Base-by-base conservation (phyloP, 2,797 vertebrate genomes). In the Lateolabrax maculatus region DNA sequence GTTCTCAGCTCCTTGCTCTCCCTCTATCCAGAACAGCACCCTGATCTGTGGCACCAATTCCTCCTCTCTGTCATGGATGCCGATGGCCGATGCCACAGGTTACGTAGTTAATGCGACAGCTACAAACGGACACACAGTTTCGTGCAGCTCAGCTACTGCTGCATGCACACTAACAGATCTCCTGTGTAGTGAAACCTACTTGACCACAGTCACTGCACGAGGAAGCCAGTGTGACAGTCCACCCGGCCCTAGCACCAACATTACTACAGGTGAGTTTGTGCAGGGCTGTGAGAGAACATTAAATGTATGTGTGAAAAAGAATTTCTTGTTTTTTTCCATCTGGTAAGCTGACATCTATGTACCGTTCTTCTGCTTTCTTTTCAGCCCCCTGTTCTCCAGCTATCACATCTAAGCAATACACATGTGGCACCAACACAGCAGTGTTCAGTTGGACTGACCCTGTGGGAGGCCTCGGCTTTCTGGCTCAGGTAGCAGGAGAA, bases 301-400 rank as follows among this genome's bases (percentile, higher is more conserved):
- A 13, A 29, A 6, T n/a, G 25, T 3, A 2, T 18, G 27, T 21
- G 31, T 41, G 13, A 29, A 58, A 39, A 13, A 18, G 3, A 27
- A 43, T 51, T n/a, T 25, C 10, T 64, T 15, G 19, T 12, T 43
- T 67, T 34, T 36, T 4, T 44, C 46, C 27, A 37, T 6, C 25
- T 34, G 1, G 2, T 68, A 61, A 81, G 67, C 44, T n/a, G 5
- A 55, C 9, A 25, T n/a, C 6, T 46, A 23, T 66, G 3, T 31
- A 36, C 13, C 36, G 9, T 12, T 31, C 29, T 0, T 37, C 9
- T 83, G 1, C n/a, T 46, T 62, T 82, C 19, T 55, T 67, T 79
- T 21, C 84, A 95, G 95, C 80, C 6, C 94, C 94, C 3, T 95
- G 94, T 76, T 9, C 90, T 76, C 93, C 95, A 58, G 18, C 39